These are phyloP conservation scores for Oceanodroma leucorhoa DNA, from an alignment of 2,797 vertebrate species.

Conservation along the genomic window DNA sequence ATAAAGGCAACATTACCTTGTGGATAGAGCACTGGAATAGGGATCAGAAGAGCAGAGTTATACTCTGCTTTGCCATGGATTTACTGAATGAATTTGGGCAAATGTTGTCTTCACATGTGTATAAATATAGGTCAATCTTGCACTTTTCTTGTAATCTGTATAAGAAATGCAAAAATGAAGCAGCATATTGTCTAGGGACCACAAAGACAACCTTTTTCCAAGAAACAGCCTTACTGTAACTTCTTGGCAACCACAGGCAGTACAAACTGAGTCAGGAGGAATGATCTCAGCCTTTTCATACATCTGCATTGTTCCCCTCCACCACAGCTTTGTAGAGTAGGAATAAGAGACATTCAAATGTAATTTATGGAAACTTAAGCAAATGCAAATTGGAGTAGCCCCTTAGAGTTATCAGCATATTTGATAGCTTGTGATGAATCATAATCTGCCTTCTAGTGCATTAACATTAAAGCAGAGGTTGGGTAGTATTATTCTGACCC, in stretches of 20 bases:
- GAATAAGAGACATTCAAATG: conserved; percentile 20
- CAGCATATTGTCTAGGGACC: conserved; percentile 2
- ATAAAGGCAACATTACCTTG: background rate
- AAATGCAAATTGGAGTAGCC: conserved; percentile 20
- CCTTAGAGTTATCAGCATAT: background rate
- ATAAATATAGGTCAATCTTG: background rate
- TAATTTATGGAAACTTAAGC: conserved; percentile 17
- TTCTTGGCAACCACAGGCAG: conserved; percentile 46
- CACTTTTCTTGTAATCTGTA: background rate
- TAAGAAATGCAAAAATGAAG: conserved; percentile 13
- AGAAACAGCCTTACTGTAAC: conserved; percentile 24
- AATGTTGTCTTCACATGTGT: background rate
- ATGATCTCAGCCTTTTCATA: conserved; percentile 36
- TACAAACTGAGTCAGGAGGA: conserved; percentile 43
- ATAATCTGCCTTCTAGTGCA: background rate
- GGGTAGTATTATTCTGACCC: background rate
- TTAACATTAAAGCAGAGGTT: background rate
- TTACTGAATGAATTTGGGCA: background rate
- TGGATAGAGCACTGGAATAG: background rate
- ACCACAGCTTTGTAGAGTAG: conserved; percentile 27
- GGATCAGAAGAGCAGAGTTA: background rate
- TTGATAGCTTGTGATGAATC: background rate
- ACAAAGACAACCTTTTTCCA: background rate
- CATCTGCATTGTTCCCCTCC: conserved; percentile 8
- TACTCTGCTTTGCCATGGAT: background rate